Conservation (phyloP, 1,140 invertebrate genomes). For the Pinna nobilis region DNA sequence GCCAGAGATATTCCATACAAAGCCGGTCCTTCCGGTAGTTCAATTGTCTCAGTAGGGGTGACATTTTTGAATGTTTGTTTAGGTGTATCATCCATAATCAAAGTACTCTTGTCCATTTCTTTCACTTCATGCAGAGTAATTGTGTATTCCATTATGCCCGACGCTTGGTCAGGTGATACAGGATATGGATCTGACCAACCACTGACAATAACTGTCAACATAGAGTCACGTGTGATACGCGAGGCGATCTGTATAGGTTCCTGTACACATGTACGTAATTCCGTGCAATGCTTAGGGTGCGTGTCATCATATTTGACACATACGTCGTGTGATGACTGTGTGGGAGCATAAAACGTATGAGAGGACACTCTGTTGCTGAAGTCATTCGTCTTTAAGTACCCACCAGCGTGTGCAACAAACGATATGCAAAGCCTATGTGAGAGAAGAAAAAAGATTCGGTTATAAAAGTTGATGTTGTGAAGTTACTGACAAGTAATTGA, state of each 20-base stretch:
- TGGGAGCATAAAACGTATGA: constrained; percentile 6
- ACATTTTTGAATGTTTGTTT: neutral
- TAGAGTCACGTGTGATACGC: neutral
- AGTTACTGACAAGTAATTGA: no score
- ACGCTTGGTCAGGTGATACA: neutral
- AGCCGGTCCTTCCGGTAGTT: constrained; percentile 11
- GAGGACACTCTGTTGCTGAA: neutral
- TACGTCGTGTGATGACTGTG: neutral
- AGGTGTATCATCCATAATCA: neutral
- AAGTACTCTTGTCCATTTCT: neutral
- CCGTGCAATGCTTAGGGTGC: constrained; percentile 14
- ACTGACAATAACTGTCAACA: neutral
- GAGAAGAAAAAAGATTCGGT: neutral
- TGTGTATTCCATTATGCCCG: constrained; percentile 20
- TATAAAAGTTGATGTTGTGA: neutral
- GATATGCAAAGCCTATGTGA: constrained; percentile 14
- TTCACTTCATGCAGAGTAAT: constrained; percentile 23
- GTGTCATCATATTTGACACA: constrained; percentile 22
- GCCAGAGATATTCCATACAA: constrained; percentile 45
- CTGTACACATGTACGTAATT: neutral
- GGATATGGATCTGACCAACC: constrained; percentile 35
- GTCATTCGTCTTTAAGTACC: constrained; percentile 19
- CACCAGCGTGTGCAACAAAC: neutral
- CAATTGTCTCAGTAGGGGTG: neutral
- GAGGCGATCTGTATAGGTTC: neutral